Conservation (phyloP, 2,797 vertebrate species). For the Ceryle rudis region DNA sequence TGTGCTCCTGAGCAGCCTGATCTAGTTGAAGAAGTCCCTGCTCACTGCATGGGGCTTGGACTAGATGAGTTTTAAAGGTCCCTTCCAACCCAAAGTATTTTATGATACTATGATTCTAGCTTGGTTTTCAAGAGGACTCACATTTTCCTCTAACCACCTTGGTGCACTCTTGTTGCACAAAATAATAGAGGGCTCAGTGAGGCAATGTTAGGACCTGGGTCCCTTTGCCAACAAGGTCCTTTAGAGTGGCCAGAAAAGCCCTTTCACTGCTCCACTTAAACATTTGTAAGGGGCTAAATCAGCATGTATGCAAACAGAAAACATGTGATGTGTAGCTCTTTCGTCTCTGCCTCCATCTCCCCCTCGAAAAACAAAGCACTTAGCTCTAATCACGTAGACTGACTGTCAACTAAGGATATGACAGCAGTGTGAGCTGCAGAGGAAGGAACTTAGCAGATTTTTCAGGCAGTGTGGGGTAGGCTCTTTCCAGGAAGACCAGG, state of each 20-base stretch:
- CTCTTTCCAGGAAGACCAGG: background rate
- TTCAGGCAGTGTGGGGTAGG: background rate
- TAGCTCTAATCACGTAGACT: background rate
- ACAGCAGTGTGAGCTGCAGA: background rate
- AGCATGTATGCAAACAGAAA: background rate
- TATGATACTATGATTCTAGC: background rate
- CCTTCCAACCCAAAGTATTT: background rate
- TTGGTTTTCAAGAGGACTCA: background rate
- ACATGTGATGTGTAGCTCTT: background rate
- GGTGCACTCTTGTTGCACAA: background rate
- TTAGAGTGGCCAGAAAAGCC: background rate
- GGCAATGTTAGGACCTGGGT: background rate
- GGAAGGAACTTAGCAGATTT: background rate
- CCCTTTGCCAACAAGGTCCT: background rate
- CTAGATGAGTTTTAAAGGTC: background rate
- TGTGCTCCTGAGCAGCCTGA: background rate
- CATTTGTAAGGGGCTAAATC: background rate
- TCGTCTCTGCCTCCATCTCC: background rate
- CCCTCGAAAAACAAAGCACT: constrained; percentile 27
- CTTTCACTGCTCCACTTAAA: background rate
- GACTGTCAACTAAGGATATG: background rate
- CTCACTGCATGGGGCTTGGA: background rate
- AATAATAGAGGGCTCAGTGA: background rate
- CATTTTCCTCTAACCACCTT: background rate
- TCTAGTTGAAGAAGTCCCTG: background rate